These are phyloP conservation scores for Salvator merianae DNA, from an alignment of 2,113 vertebrate genomes.

Conservation along the genomic window DNA sequence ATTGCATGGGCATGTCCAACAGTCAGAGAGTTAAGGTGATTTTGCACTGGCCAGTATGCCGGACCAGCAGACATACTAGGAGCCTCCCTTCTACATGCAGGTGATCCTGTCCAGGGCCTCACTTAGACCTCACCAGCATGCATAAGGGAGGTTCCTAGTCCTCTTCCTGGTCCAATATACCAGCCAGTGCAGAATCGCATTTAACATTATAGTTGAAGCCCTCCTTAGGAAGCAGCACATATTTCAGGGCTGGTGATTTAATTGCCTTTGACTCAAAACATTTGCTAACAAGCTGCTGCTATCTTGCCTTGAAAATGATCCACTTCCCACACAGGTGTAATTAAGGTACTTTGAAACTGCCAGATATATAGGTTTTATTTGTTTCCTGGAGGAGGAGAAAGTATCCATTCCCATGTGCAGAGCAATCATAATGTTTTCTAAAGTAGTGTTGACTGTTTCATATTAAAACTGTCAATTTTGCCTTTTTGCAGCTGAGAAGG, in stretches of 20 bases:
- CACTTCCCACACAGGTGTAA: neutral
- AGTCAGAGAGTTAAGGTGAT: no score
- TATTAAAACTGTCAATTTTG: conserved; percentile 21
- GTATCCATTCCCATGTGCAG: neutral
- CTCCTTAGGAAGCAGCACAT: no score
- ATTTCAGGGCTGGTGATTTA: neutral
- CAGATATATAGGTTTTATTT: neutral
- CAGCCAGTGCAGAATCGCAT: neutral
- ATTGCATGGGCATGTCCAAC: no score
- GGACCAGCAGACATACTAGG: no score
- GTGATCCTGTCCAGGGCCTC: no score
- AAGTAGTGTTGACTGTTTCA: neutral
- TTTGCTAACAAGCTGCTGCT: neutral
- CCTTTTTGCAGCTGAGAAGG: neutral
- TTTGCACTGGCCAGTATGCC: no score
- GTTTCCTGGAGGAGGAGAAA: neutral
- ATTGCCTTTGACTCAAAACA: neutral
- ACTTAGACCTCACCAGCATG: no score
- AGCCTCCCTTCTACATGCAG: no score
- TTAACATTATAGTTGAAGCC: neutral
- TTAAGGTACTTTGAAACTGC: neutral
- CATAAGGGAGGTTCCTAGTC: no score
- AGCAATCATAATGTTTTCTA: neutral
- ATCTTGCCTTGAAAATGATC: neutral
- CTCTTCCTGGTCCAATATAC: no score